Evolutionary conservation across 2,113 vertebrate genomes (phyloP), one percentile per base, ranked within the genome.

Genomic region (Pygoscelis antarcticus): DNA sequence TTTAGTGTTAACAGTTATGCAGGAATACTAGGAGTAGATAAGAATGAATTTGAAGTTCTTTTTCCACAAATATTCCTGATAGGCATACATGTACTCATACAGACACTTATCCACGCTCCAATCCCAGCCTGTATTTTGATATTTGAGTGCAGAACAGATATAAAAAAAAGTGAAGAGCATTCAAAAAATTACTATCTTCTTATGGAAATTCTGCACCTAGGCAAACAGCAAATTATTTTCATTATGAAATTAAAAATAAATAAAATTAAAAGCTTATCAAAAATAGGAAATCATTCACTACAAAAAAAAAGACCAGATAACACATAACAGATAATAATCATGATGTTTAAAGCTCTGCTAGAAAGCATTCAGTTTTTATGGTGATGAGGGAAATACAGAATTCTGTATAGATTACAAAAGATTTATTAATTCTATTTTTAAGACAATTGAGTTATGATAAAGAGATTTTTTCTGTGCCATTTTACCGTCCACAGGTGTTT

Each of bases 171-270:
- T 6, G 16, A 81, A 68, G 27, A 88, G 7, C 44, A 44, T 64
- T 84, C 34, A 78, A 62, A 83, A 87, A 95, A 92, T 44, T 54
- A 38, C 54, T 69, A 0, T 55, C 6, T 58, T 54, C 68, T 75
- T 27, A 22, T n/a, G 64, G 55, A 93, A 90, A 89, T 92, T 66
- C 90, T 81, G 77, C 83, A 96, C 58, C 46, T 66, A 81, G 49
- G 58, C n/a, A 89, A 75, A 94, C n/a, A 82, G 61, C 22, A 91
- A 79, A 76, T 79, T 71, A n/a, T 78, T 93, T 91, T 76, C 30
- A 40, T 79, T n/a, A 52, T 34, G 57, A 84, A 95, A 94, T 93
- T 80, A 95, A 92, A 95, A 68, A 89, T 75, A 61, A 95, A 86
- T 83, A 77, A 76, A 94, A 90, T 82, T n/a, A 79, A 87, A 82